phyloP scores from a whole-genome alignment of 2,888 invertebrate species.

The Pocota personata region DNA sequence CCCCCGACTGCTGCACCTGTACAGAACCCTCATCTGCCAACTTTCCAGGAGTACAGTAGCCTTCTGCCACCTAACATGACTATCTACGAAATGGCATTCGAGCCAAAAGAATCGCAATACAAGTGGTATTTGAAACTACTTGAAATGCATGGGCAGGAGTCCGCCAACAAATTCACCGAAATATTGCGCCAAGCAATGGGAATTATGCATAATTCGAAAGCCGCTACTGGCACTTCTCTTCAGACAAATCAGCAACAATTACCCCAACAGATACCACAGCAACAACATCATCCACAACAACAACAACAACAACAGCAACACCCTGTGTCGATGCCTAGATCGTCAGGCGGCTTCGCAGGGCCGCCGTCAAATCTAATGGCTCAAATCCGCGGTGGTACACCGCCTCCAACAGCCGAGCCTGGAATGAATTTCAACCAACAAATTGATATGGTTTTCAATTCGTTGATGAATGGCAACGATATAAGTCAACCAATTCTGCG shows the following conservation, averaged over 20 bases:
- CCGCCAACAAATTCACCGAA: slow-evolving; percentile 84
- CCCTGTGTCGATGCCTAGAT: slow-evolving; percentile 61
- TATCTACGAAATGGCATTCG: slow-evolving; percentile 85
- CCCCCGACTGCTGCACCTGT: slow-evolving; percentile 74
- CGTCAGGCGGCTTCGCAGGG: slow-evolving; percentile 33
- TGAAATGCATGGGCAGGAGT: slow-evolving; percentile 84
- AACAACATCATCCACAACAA: slow-evolving; percentile 77
- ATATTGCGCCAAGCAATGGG: slow-evolving; percentile 81
- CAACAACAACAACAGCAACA: slow-evolving; percentile 68
- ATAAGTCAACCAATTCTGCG: slow-evolving; percentile 82
- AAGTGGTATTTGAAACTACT: slow-evolving; percentile 85
- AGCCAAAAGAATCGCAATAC: slow-evolving; percentile 84
- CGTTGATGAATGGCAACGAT: slow-evolving; percentile 82
- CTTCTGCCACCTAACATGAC: slow-evolving; percentile 85
- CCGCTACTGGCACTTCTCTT: slow-evolving; percentile 37
- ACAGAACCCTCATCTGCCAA: slow-evolving; percentile 75
- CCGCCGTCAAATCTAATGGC: slow-evolving; percentile 25
- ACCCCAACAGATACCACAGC: slow-evolving; percentile 70
- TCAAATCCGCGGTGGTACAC: slow-evolving; percentile 22
- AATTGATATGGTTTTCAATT: slow-evolving; percentile 82
- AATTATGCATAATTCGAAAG: slow-evolving; percentile 77
- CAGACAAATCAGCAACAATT: slow-evolving; percentile 71
- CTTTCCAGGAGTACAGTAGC: slow-evolving; percentile 80
- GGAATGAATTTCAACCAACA: slow-evolving; percentile 81
- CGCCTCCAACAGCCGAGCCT: slow-evolving; percentile 76